A percentile compares a stretch with the other conserved stretches of the same genome.
Evolutionary conservation across 2,888 invertebrate genomes (phyloP).

Genomic region (Lamproptera curius): DNA sequence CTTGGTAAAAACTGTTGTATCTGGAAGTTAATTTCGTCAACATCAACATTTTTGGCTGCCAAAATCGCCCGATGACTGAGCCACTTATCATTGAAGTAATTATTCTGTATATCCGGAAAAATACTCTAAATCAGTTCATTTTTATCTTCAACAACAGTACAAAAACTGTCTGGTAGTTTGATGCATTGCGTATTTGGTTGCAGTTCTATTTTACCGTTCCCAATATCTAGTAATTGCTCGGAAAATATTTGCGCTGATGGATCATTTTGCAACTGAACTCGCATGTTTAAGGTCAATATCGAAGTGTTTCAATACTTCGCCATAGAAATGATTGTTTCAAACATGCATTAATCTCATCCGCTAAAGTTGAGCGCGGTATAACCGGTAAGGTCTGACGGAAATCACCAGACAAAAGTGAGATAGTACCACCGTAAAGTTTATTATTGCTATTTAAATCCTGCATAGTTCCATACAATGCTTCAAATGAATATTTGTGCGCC

Average conservation of each 20-base stretch:
- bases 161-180: slow-evolving; percentile 27
- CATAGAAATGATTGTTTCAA: background rate
- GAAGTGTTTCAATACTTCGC: no score
- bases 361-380: background rate
- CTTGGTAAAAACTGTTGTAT: slow-evolving; percentile 25
- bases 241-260: no score
- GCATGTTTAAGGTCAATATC: background rate
- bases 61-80: slow-evolving; percentile 25
- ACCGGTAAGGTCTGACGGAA: no score
- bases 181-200: slow-evolving; percentile 23
- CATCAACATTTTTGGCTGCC: slow-evolving; percentile 28
- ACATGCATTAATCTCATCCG: no score
- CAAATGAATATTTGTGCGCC: no score
- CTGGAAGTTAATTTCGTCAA: no score
- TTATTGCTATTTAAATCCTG: no score
- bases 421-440: no score
- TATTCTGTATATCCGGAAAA: slow-evolving; percentile 22
- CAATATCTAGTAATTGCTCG: no score
- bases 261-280: background rate
- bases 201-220: no score
- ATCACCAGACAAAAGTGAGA: no score
- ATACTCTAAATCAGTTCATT: slow-evolving; percentile 25
- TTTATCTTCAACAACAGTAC: slow-evolving; percentile 24
- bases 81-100: slow-evolving; percentile 24
- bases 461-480: no score